Evolutionary conservation across 2,113 vertebrate species (phyloP).

Genomic region (Leptosomus discolor): DNA sequence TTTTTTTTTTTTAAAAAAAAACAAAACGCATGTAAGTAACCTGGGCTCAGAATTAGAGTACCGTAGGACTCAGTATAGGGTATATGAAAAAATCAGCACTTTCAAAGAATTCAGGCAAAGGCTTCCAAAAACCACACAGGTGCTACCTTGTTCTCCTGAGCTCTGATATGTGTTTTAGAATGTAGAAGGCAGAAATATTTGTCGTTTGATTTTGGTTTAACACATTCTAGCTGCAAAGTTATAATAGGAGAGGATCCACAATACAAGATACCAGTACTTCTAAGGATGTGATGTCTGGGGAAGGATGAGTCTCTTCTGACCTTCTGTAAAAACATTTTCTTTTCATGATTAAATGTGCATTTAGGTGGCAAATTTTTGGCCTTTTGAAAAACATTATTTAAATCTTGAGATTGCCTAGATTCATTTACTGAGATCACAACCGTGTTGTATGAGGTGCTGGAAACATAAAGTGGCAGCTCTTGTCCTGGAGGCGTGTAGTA

Average conservation of each 20-base stretch:
- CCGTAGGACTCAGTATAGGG: background rate
- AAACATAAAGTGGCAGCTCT: background rate
- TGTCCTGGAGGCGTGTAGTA: background rate
- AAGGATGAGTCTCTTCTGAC: background rate
- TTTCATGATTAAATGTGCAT: background rate
- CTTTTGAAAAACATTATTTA: background rate
- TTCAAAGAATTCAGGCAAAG: background rate
- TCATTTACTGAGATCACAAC: background rate
- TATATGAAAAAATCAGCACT: background rate
- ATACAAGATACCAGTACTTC: background rate
- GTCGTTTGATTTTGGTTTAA: background rate
- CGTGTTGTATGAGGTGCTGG: background rate
- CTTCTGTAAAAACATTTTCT: background rate
- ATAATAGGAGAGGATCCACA: background rate
- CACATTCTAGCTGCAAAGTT: background rate
- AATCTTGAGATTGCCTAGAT: background rate
- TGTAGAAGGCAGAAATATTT: background rate
- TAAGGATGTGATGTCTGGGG: background rate
- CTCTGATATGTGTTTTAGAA: background rate
- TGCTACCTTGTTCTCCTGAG: background rate
- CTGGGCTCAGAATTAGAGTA: background rate
- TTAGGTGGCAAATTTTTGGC: background rate
- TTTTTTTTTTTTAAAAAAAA: too few species aligned
- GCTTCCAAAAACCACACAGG: fast-evolving
- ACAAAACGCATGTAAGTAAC: background rate